Evolutionary conservation across 2,113 vertebrate species (phyloP).

Genomic region (Amblyornis subalaris): DNA sequence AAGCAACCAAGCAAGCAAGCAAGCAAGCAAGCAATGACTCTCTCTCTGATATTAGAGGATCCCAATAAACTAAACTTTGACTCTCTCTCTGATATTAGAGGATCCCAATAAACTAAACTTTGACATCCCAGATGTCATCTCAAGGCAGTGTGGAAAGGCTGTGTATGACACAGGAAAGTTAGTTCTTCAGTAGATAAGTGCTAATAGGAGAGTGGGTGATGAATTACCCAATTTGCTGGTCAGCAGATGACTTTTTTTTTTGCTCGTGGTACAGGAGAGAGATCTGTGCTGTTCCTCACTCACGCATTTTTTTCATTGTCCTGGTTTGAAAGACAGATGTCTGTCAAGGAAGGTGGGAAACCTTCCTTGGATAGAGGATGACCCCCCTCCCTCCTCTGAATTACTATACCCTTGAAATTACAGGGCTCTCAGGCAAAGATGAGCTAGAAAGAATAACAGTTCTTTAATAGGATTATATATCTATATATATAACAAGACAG

Average conservation of each 20-base stretch:
- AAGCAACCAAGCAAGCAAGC: neutral
- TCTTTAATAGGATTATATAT: no score
- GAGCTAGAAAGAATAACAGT: no score
- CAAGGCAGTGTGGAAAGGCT: neutral
- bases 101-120: neutral
- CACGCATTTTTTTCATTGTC: neutral
- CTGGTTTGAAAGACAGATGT: no score
- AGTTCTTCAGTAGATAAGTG: neutral
- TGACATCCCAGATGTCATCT: neutral
- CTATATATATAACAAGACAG: no score
- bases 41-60: neutral
- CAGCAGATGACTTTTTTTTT: neutral
- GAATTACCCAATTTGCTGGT: neutral
- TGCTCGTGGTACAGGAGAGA: neutral
- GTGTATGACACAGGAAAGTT: neutral
- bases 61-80: neutral
- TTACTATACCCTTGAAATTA: no score
- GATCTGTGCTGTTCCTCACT: neutral
- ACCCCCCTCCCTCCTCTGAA: no score
- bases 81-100: neutral
- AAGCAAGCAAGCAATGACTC: neutral
- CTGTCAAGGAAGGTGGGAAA: no score
- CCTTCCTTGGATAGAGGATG: no score
- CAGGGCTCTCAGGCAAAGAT: no score
- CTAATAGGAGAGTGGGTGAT: neutral